Conservation (phyloP, 2,797 vertebrate genomes). For the Staurois parvus region DNA sequence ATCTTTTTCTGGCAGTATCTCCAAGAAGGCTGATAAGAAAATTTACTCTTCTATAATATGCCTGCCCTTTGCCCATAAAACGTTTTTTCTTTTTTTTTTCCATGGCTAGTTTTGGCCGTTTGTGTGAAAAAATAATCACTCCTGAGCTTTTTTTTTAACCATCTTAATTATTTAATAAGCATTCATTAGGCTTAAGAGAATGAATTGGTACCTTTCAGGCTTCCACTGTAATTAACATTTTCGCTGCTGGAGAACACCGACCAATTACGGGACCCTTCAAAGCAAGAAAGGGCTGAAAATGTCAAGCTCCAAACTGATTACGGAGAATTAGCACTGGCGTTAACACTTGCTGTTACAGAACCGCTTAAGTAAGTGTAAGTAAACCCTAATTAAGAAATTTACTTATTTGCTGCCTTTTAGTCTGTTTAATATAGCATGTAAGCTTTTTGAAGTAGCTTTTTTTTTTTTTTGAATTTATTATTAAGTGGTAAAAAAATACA, state of each 20-base stretch:
- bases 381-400: too few relatives aligned
- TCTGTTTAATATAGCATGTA: too few relatives aligned
- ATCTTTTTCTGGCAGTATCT: conserved; percentile 60
- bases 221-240: conserved; percentile 41
- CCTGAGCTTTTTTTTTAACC: conserved; percentile 8
- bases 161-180: conserved; percentile 48
- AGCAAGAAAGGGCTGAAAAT: conserved; percentile 16
- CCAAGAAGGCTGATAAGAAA: conserved; percentile 66
- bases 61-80: conserved; percentile 62
- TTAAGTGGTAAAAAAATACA: too few relatives aligned
- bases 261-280: conserved; percentile 37
- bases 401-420: too few relatives aligned
- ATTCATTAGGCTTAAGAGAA: conserved; percentile 21
- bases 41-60: conserved; percentile 65
- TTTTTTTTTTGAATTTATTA: too few relatives aligned
- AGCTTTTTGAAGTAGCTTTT: too few relatives aligned
- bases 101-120: background rate
- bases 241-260: conserved; percentile 49
- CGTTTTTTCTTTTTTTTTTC: conserved; percentile 52
- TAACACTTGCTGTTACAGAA: conserved; percentile 8
- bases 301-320: conserved; percentile 3
- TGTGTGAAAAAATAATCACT: background rate
- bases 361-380: too few relatives aligned
- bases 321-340: background rate
- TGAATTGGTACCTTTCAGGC: background rate